phyloP scores from a whole-genome alignment of 2,888 invertebrate genomes.

The Pseudococcus longispinus region DNA sequence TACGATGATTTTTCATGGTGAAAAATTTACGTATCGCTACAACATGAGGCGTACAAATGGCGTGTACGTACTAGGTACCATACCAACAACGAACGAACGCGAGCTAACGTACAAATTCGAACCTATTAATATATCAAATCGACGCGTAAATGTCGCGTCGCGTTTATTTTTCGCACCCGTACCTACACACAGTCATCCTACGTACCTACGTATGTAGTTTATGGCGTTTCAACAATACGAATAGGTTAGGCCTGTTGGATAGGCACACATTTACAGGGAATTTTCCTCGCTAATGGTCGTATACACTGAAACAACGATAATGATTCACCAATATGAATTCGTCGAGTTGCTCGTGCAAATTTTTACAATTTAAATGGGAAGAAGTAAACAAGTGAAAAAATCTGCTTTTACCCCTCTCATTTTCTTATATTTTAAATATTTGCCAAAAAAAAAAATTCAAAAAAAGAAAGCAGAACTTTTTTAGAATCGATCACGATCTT shows the following conservation, averaged over 20 bases:
- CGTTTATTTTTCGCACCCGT: background rate
- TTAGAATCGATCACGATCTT: too few species aligned
- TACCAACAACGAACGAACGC: background rate
- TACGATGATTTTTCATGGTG: background rate
- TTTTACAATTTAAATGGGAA: too few species aligned
- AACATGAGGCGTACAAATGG: background rate
- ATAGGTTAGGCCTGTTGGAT: background rate
- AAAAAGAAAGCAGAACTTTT: too few species aligned
- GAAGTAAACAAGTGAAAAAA: too few species aligned
- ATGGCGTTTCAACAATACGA: background rate
- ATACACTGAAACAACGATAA: background rate
- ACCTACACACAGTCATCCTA: background rate
- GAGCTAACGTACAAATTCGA: background rate
- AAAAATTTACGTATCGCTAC: background rate
- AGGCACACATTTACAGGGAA: background rate
- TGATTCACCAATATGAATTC: background rate
- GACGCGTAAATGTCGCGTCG: background rate
- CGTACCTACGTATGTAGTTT: background rate
- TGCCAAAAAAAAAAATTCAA: too few species aligned
- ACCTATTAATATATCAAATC: background rate
- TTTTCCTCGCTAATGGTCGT: background rate
- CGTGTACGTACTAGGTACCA: background rate
- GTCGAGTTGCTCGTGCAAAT: background rate
- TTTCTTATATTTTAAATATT: too few species aligned
- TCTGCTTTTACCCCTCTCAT: too few species aligned